A percentile compares a stretch with the other conserved stretches of the same genome.
Evolutionary conservation across 2,113 vertebrate species (phyloP).

Genomic region (Mesitornis unicolor): DNA sequence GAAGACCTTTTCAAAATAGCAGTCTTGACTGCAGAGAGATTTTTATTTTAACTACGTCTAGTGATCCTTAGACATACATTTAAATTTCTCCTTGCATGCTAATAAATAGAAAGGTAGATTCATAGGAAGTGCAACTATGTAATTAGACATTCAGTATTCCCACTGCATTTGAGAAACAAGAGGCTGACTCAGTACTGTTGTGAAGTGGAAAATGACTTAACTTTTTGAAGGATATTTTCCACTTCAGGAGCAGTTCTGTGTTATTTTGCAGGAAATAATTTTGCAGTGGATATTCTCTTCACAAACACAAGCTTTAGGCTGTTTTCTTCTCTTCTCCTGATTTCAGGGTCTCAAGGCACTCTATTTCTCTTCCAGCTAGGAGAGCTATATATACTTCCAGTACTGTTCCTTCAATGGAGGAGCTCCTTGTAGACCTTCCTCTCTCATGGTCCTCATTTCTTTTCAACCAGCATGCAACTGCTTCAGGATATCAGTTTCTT

Average conservation of each 20-base stretch:
- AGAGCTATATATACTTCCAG: neutral
- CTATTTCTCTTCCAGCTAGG: neutral
- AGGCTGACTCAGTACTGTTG: neutral
- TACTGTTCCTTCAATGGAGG: fast-evolving
- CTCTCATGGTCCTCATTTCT: neutral
- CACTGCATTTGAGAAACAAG: neutral
- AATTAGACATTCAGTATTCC: neutral
- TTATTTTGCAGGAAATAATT: neutral
- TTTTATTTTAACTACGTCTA: neutral
- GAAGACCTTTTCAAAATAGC: neutral
- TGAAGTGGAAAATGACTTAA: neutral
- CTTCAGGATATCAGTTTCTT: neutral
- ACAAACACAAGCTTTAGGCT: neutral
- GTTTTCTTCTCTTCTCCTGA: neutral
- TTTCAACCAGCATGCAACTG: neutral
- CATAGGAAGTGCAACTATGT: neutral
- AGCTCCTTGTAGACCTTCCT: neutral
- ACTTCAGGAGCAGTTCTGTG: neutral
- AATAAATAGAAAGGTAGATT: neutral
- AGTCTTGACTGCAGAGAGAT: neutral
- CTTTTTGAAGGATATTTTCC: neutral
- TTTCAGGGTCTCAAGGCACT: neutral
- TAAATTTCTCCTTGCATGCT: neutral
- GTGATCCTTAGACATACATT: neutral
- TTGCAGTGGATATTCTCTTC: too few relatives aligned